These are phyloP conservation scores for Zygogramma bicolorata DNA, from an alignment of 2,888 invertebrate species.

Conservation along the genomic window DNA sequence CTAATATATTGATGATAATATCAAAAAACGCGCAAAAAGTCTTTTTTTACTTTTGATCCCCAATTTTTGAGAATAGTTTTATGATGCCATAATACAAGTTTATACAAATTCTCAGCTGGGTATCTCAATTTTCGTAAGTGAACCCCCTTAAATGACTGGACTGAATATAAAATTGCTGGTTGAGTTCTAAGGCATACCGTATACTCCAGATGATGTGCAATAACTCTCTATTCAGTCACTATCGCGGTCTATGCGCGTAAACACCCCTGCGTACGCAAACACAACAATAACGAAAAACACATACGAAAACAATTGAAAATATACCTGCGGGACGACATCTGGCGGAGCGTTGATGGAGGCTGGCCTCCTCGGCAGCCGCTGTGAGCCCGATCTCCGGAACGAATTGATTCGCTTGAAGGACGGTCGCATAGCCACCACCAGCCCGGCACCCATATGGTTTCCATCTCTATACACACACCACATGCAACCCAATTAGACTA, in stretches of 20 bases:
- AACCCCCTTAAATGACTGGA: too few relatives aligned
- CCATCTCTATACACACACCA: conserved; percentile 63
- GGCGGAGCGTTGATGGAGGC: conserved; percentile 50
- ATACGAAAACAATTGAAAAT: not conserved
- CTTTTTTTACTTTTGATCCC: too few relatives aligned
- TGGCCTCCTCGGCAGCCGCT: conserved; percentile 56
- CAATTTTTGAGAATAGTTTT: too few relatives aligned
- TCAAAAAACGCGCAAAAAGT: too few relatives aligned
- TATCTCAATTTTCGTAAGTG: too few relatives aligned
- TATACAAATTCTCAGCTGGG: too few relatives aligned
- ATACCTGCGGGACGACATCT: conserved; percentile 57
- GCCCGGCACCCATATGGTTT: conserved; percentile 60
- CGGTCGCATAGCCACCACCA: conserved; percentile 64
- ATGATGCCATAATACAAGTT: too few relatives aligned
- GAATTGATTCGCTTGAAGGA: conserved; percentile 64
- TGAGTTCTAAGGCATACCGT: too few relatives aligned
- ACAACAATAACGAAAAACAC: not conserved
- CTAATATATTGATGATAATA: too few relatives aligned
- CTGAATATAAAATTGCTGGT: too few relatives aligned
- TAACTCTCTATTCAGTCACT: too few relatives aligned
- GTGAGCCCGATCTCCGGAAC: conserved; percentile 61
- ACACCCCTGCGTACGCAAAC: not conserved
- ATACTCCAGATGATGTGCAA: too few relatives aligned
- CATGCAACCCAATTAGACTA: conserved; percentile 57
- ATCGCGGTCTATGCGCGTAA: not conserved